These are phyloP conservation scores for Gila orcuttii DNA, from an alignment of 2,113 vertebrate species.

Conservation along the genomic window DNA sequence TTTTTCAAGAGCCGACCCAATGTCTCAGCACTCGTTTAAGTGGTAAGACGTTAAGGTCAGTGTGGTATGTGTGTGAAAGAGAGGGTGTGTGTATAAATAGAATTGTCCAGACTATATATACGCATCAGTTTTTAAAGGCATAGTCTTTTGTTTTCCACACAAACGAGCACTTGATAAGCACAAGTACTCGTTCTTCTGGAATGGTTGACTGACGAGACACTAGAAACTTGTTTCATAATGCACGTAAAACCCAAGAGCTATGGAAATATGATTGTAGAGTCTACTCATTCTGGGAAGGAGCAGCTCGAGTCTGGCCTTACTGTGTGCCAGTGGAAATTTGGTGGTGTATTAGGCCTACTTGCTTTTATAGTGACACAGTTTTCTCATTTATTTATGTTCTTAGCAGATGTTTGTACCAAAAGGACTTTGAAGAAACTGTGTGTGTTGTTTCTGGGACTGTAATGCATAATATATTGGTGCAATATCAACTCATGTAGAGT, in stretches of 20 bases:
- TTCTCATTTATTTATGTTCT: conserved; percentile 11
- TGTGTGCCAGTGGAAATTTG: conserved; percentile 7
- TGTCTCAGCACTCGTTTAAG: neutral
- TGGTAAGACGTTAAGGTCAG: conserved; percentile 5
- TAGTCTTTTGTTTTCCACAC: neutral
- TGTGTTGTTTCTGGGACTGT: conserved; percentile 6
- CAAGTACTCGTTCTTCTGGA: neutral
- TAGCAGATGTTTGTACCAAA: conserved; percentile 10
- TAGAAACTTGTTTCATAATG: conserved; percentile 10
- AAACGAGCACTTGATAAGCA: neutral
- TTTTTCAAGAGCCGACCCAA: conserved; percentile 31
- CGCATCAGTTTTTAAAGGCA: neutral
- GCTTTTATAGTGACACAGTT: conserved; percentile 22
- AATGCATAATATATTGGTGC: neutral
- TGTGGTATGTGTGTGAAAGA: neutral
- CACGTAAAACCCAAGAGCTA: neutral
- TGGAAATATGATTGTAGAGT: conserved; percentile 10
- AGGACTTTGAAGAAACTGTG: neutral
- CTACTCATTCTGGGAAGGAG: neutral
- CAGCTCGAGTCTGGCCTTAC: neutral
- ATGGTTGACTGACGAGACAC: neutral
- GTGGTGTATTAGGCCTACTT: neutral
- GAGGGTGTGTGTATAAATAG: neutral
- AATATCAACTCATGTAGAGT: neutral
- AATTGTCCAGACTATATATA: neutral